Base-by-base conservation (phyloP, 2,113 vertebrate species). In the Paraplagusia blochii region DNA sequence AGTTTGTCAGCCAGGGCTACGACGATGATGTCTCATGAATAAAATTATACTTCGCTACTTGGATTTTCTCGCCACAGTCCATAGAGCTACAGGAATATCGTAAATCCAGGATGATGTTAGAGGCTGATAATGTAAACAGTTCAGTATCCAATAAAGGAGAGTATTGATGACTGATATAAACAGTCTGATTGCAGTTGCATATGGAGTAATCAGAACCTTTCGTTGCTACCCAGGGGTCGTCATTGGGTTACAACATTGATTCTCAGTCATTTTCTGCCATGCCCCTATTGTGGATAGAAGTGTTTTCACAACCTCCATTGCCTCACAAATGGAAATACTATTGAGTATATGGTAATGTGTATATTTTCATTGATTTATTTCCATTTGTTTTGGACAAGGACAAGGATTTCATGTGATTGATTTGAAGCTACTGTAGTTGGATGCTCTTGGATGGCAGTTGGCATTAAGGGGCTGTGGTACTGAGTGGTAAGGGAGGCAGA, bases 201-300 rank as follows among this genome's bases (percentile, higher is more conserved):
- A 55, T 14, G 17, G 40, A 56, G 62, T n/a, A n/a, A n/a, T 48
- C 13, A 1, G 52, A 77, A 60, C 18, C 33, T 19, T 63, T 68
- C 67, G 54, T 65, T 76, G 36, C 43, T 47, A 44, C 58, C n/a
- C 56, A 7, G 42, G 61, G 77, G 70, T 81, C 79, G 79, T n/a
- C 50, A 46, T 49, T 54, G 52, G 79, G 77, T 76, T 63, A 82
- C 58, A 29, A 29, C 22, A n/a, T n/a, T n/a, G n/a, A n/a, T n/a
- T n/a, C n/a, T n/a, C n/a, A n/a, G n/a, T n/a, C n/a, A n/a, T n/a
- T n/a, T n/a, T n/a, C n/a, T n/a, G n/a, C n/a, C n/a, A n/a, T n/a
- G n/a, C n/a, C n/a, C n/a, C n/a, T n/a, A n/a, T n/a, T n/a, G n/a
- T n/a, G n/a, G n/a, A n/a, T n/a, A n/a, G n/a, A n/a, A n/a, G n/a